phyloP scores from a whole-genome alignment of 2,113 vertebrate species.

The Dicentrarchus labrax region DNA sequence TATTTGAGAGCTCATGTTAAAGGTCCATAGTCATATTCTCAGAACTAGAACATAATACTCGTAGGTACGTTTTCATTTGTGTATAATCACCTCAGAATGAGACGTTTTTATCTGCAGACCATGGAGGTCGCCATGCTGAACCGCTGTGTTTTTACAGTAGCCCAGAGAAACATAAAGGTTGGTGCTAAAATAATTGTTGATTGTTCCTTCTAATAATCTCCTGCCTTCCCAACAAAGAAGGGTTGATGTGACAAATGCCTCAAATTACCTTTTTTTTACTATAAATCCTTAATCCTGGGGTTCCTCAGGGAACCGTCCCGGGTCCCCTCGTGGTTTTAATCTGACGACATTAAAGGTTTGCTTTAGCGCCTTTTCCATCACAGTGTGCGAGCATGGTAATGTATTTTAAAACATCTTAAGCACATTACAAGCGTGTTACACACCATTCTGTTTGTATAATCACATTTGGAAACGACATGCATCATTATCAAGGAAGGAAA shows the following conservation, averaged over 20 bases:
- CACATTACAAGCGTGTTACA: conserved; percentile 67
- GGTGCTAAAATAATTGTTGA: background rate
- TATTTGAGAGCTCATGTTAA: background rate
- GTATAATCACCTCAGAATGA: too few species aligned
- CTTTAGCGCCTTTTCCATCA: conserved; percentile 18
- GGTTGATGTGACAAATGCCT: background rate
- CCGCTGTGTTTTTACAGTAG: too few species aligned
- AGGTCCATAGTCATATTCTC: too few species aligned
- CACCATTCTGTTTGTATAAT: conserved; percentile 72
- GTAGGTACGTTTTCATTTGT: too few species aligned
- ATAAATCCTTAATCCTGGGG: conserved; percentile 34
- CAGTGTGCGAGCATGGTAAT: conserved; percentile 44
- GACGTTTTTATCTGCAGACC: too few species aligned
- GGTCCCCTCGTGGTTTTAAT: conserved; percentile 45
- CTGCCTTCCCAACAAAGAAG: background rate
- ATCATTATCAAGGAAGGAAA: conserved; percentile 67
- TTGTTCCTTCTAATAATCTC: conserved; percentile 22
- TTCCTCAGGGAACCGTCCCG: conserved; percentile 51
- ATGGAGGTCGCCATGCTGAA: too few species aligned
- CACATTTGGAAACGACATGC: conserved; percentile 74
- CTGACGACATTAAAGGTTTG: conserved; percentile 28
- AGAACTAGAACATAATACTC: too few species aligned
- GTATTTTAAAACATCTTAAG: conserved; percentile 74
- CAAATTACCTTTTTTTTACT: conserved; percentile 13
- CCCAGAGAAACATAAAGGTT: background rate